Conservation (phyloP, 2,888 invertebrate genomes). For the Polydrusus cervinus region DNA sequence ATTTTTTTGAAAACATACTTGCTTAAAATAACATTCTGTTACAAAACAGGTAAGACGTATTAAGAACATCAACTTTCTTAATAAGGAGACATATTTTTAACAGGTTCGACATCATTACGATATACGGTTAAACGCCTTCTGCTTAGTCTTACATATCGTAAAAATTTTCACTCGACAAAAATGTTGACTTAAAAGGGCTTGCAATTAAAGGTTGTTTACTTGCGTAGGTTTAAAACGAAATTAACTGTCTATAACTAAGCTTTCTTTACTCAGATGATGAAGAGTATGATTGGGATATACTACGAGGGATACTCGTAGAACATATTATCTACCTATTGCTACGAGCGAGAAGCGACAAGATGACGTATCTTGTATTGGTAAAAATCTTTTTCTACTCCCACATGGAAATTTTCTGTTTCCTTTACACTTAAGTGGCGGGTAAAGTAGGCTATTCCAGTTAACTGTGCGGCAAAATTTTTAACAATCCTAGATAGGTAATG, state of each 20-base stretch:
- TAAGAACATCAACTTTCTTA: constrained; percentile 8
- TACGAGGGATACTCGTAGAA: too few species aligned
- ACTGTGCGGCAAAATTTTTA: too few species aligned
- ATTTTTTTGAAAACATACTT: not conserved
- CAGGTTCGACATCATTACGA: constrained; percentile 20
- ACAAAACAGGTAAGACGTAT: constrained; percentile 10
- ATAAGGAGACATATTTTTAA: constrained; percentile 11
- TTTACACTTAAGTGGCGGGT: too few species aligned
- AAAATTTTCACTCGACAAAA: constrained; percentile 26
- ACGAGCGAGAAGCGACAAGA: too few species aligned
- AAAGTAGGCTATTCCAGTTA: too few species aligned
- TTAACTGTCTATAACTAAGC: constrained; percentile 5
- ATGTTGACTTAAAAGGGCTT: constrained; percentile 24
- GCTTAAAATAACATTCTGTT: not conserved
- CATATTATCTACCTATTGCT: too few species aligned
- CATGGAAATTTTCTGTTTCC: too few species aligned
- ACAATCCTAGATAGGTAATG: too few species aligned
- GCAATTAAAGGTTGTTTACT: constrained; percentile 16
- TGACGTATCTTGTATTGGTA: too few species aligned
- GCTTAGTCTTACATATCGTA: not conserved
- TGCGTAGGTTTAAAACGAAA: constrained; percentile 24
- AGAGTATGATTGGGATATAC: not conserved
- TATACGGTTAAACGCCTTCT: constrained; percentile 28
- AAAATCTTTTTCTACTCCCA: too few species aligned
- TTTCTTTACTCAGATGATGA: not conserved